Evolutionary conservation across 2,888 invertebrate genomes (phyloP).

Genomic region (Tenthredo scrophulariae): DNA sequence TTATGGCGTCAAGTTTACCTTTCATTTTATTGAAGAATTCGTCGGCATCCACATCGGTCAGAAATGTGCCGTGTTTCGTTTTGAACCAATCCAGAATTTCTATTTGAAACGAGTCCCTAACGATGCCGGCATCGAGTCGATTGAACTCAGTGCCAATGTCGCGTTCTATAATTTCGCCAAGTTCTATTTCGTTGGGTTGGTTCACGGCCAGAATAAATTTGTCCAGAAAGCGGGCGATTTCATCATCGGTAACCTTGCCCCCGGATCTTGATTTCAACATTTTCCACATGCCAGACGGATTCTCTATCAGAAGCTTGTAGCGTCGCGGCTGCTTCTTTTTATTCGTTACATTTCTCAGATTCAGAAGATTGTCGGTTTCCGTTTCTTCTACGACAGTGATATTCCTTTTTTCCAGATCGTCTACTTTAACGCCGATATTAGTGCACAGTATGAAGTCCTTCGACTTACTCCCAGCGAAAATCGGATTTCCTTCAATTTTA

Average conservation of each 20-base stretch:
- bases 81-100: conserved; percentile 20
- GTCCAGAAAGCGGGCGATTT: not conserved
- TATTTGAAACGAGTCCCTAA: not conserved
- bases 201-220: not conserved
- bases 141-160: conserved; percentile 1
- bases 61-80: not conserved
- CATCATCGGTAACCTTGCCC: not conserved
- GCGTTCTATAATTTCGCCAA: not conserved
- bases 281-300: not conserved
- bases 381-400: not conserved
- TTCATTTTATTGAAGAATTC: conserved; percentile 64
- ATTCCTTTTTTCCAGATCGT: not conserved
- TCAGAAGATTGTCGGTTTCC: not conserved
- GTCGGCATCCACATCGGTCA: not conserved
- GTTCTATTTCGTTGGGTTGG: conserved; percentile 28
- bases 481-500: not conserved
- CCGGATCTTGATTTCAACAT: not conserved
- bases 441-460: not conserved
- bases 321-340: not conserved
- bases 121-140: not conserved
- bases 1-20: not conserved
- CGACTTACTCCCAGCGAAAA: not conserved
- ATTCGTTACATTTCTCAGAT: not conserved
- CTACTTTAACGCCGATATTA: not conserved
- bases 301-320: not conserved